phyloP scores from a whole-genome alignment of 1,140 invertebrate genomes.

The Bilobella aurantiaca region DNA sequence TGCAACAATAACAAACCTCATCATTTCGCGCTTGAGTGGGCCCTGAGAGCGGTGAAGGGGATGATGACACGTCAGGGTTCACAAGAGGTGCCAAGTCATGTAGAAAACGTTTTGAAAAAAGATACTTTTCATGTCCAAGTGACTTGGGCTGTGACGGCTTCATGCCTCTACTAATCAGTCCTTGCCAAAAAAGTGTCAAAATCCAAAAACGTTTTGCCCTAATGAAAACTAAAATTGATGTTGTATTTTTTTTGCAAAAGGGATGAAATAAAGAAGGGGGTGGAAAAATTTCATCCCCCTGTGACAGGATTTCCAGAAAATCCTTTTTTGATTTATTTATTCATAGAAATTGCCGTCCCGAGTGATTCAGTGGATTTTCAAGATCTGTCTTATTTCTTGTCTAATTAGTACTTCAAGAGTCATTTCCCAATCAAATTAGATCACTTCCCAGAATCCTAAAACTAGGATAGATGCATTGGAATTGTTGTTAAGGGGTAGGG shows the following conservation, averaged over 20 bases:
- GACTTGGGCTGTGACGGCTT: too few relatives aligned
- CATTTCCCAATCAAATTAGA: background rate
- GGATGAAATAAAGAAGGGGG: background rate
- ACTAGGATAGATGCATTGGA: background rate
- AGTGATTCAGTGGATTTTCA: background rate
- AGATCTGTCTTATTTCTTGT: background rate
- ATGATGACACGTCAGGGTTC: background rate
- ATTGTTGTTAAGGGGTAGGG: background rate
- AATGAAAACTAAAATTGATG: background rate
- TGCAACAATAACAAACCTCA: background rate
- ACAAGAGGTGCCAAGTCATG: constrained; percentile 8
- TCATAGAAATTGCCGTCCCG: background rate
- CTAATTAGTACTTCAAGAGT: background rate
- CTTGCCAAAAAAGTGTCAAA: too few relatives aligned
- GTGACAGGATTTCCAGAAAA: too few relatives aligned
- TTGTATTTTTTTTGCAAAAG: background rate
- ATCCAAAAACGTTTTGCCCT: background rate
- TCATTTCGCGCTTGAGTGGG: background rate
- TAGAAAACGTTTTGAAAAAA: constrained; percentile 11
- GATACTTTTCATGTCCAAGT: background rate
- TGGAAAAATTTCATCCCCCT: too few relatives aligned
- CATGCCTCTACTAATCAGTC: too few relatives aligned
- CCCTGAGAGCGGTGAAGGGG: background rate
- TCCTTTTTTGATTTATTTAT: too few relatives aligned
- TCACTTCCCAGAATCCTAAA: background rate